Evolutionary conservation across 2,888 invertebrate genomes (phyloP).

Genomic region (Volucella bombylans): DNA sequence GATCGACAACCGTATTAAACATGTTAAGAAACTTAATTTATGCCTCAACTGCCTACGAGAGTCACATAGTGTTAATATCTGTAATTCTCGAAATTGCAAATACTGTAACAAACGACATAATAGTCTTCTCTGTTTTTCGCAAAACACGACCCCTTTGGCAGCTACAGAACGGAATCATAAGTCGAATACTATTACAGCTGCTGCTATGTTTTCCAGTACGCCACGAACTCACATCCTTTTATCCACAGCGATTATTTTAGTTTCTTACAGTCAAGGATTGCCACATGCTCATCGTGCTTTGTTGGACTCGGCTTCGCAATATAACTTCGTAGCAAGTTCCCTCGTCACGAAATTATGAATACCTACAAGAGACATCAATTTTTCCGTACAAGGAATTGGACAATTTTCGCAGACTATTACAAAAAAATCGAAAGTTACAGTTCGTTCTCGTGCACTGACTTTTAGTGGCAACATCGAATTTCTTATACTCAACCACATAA

Average conservation of each 20-base stretch:
- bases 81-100: slow-evolving; percentile 18
- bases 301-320: too few relatives aligned
- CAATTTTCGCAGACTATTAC: slow-evolving; percentile 10
- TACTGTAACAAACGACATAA: slow-evolving; percentile 16
- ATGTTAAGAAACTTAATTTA: slow-evolving; percentile 9
- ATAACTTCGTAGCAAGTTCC: too few relatives aligned
- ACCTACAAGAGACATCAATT: slow-evolving; percentile 10
- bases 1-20: not conserved
- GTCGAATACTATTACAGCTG: slow-evolving; percentile 14
- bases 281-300: slow-evolving; percentile 6
- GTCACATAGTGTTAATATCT: not conserved
- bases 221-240: slow-evolving; percentile 7
- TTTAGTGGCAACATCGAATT: slow-evolving; percentile 19
- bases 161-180: not conserved
- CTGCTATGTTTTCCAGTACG: not conserved
- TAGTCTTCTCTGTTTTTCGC: slow-evolving; percentile 28
- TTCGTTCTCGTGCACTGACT: not conserved
- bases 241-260: slow-evolving; percentile 2
- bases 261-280: slow-evolving; percentile 7
- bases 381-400: not conserved
- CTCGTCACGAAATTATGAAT: slow-evolving; percentile 24
- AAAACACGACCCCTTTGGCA: not conserved
- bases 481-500: slow-evolving; percentile 21
- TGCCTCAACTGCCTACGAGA: slow-evolving; percentile 12
- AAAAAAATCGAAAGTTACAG: slow-evolving; percentile 1